Evolutionary conservation across 2,888 invertebrate species (phyloP).

Genomic region (Panopea generosa): DNA sequence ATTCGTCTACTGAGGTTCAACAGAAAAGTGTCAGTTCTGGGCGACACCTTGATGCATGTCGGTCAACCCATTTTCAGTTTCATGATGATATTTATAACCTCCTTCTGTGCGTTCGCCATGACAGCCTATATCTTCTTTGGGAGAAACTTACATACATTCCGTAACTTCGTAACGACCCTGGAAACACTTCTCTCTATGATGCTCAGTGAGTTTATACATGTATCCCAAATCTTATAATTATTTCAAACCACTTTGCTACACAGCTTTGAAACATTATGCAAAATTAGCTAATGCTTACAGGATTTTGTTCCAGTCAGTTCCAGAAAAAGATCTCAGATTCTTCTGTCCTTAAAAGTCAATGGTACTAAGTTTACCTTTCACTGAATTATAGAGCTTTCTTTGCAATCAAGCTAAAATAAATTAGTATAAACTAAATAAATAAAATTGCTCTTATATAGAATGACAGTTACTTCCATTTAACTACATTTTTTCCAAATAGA

Average conservation of each 20-base stretch:
- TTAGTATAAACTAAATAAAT: too few relatives aligned
- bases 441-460: too few relatives aligned
- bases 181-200: slow-evolving; percentile 82
- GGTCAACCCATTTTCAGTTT: slow-evolving; percentile 82
- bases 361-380: too few relatives aligned
- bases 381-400: too few relatives aligned
- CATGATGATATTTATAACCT: slow-evolving; percentile 80
- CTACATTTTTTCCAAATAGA: too few relatives aligned
- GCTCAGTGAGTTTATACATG: slow-evolving; percentile 63
- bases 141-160: slow-evolving; percentile 66
- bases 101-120: slow-evolving; percentile 80
- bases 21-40: slow-evolving; percentile 80
- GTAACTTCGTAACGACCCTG: slow-evolving; percentile 74
- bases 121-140: slow-evolving; percentile 75
- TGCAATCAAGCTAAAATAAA: too few relatives aligned
- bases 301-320: too few relatives aligned
- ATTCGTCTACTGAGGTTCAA: slow-evolving; percentile 85
- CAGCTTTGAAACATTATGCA: too few relatives aligned
- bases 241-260: not conserved
- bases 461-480: too few relatives aligned
- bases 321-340: too few relatives aligned
- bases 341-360: too few relatives aligned
- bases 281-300: too few relatives aligned
- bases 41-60: slow-evolving; percentile 78
- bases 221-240: not conserved